phyloP scores from a whole-genome alignment of 2,113 vertebrate genomes.

The Apodemus sylvaticus region DNA sequence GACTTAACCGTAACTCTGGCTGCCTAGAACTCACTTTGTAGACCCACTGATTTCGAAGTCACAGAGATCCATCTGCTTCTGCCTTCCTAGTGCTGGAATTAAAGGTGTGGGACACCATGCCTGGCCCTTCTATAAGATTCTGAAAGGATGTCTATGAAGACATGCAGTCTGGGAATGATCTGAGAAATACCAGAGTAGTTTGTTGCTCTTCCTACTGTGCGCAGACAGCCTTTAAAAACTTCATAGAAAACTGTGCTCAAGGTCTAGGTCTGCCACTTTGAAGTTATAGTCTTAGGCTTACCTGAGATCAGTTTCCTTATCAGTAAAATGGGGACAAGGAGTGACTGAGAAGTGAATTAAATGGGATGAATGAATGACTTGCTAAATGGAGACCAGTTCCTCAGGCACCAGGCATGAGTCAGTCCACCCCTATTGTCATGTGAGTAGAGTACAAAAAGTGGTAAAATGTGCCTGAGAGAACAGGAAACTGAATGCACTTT shows the following conservation, averaged over 20 bases:
- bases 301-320: not conserved
- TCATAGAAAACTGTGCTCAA: not conserved
- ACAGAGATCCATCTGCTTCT: not conserved
- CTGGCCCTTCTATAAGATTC: not conserved
- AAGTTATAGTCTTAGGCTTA: not conserved
- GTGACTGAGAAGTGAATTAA: not conserved
- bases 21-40: not conserved
- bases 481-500: not conserved
- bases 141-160: not conserved
- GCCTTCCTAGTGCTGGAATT: not conserved
- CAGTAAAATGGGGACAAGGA: not conserved
- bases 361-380: not conserved
- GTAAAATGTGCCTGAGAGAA: not conserved
- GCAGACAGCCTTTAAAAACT: not conserved
- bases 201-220: not conserved
- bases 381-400: not conserved
- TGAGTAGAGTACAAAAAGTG: not conserved
- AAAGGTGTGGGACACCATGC: not conserved
- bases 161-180: not conserved
- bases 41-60: not conserved
- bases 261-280: not conserved
- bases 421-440: not conserved
- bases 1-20: not conserved
- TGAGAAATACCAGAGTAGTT: not conserved
- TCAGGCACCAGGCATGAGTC: not conserved